phyloP scores from a whole-genome alignment of 2,888 invertebrate genomes.

The Sabatieria punctata region DNA sequence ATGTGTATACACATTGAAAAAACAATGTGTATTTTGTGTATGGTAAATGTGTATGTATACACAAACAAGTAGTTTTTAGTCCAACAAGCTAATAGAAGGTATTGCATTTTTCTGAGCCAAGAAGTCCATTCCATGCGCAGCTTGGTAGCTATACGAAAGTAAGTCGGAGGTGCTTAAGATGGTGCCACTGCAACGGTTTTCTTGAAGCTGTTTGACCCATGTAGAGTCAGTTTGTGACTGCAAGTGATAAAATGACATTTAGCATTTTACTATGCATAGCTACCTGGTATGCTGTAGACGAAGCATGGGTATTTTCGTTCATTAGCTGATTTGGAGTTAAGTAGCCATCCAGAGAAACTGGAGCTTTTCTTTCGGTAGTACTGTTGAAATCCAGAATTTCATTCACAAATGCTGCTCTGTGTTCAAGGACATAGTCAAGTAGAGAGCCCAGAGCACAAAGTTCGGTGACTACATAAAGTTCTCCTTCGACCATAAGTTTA shows the following conservation, averaged over 20 bases:
- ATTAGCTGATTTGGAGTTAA: background rate
- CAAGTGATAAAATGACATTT: background rate
- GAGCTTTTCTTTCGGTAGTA: too few species aligned
- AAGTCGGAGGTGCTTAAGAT: conserved; percentile 5
- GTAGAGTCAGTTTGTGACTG: background rate
- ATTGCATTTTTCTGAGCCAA: conserved; percentile 6
- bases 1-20: background rate
- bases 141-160: conserved; percentile 1
- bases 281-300: background rate
- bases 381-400: too few species aligned
- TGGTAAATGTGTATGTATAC: too few species aligned
- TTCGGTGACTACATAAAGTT: conserved; percentile 78
- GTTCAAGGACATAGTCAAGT: conserved; percentile 64
- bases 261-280: background rate
- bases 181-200: background rate
- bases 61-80: background rate
- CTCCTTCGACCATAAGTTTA: conserved; percentile 38
- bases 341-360: background rate
- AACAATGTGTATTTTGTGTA: too few species aligned
- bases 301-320: background rate
- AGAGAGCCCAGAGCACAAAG: conserved; percentile 82
- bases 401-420: conserved; percentile 63
- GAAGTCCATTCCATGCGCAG: conserved; percentile 8
- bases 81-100: too few species aligned
- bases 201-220: background rate